Evolutionary conservation across 2,888 invertebrate species (phyloP).

Genomic region (Dromius quadrimaculatus): DNA sequence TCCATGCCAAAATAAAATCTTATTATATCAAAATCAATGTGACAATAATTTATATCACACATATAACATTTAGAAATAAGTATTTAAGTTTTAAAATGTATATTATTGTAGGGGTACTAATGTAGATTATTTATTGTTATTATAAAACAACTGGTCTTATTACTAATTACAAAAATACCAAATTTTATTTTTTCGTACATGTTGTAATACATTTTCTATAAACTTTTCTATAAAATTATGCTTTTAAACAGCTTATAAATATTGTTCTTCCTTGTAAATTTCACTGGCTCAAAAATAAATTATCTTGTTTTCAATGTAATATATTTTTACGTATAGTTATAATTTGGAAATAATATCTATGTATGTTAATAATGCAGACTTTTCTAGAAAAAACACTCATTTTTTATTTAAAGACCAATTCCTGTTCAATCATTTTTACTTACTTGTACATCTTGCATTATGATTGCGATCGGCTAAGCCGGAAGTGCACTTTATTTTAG

Average conservation of each 20-base stretch:
- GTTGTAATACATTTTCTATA: conserved; percentile 28
- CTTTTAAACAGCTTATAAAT: background rate
- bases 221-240: conserved; percentile 10
- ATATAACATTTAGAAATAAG: conserved; percentile 27
- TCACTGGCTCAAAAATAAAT: conserved; percentile 24
- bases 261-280: background rate
- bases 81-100: conserved; percentile 32
- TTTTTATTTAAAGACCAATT: background rate
- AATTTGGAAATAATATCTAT: conserved; percentile 18
- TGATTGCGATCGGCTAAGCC: no score
- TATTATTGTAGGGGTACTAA: conserved; percentile 43
- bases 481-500: no score
- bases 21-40: conserved; percentile 40
- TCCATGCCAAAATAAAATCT: conserved; percentile 17
- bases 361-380: conserved; percentile 13
- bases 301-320: conserved; percentile 12
- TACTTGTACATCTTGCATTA: no score
- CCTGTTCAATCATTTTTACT: background rate
- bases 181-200: conserved; percentile 17
- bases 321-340: conserved; percentile 23
- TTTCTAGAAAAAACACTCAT: conserved; percentile 1
- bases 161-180: conserved; percentile 30
- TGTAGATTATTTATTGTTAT: conserved; percentile 18
- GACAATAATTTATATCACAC: conserved; percentile 49
- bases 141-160: conserved; percentile 22